These are phyloP conservation scores for Tyto alba DNA, from an alignment of 2,113 vertebrate genomes.

Conservation along the genomic window DNA sequence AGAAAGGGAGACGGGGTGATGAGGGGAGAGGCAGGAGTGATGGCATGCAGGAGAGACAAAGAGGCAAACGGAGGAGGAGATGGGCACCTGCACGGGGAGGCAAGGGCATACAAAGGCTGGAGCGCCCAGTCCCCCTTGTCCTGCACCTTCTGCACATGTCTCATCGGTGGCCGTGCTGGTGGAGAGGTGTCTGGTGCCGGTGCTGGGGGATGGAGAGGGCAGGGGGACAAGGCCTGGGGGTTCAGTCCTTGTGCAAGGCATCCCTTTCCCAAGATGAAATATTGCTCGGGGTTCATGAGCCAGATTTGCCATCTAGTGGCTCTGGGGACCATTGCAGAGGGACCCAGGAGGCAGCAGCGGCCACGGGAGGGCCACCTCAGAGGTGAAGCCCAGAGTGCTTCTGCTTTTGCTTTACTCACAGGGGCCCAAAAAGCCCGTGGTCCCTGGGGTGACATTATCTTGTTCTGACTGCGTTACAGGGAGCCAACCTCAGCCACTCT, in stretches of 20 bases:
- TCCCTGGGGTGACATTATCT: neutral
- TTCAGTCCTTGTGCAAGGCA: rapidly evolving
- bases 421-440: neutral
- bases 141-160: neutral
- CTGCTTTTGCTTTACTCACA: neutral
- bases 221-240: neutral
- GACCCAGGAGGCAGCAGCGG: neutral
- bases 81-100: neutral
- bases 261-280: neutral
- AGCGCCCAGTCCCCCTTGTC: neutral
- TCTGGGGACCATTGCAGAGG: conserved; percentile 26
- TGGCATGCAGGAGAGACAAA: neutral
- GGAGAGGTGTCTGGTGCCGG: rapidly evolving
- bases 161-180: rapidly evolving
- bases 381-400: neutral
- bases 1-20: neutral
- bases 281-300: neutral
- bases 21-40: neutral
- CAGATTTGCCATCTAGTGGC: conserved; percentile 62
- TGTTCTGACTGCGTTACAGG: neutral
- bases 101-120: neutral
- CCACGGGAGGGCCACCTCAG: neutral
- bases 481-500: neutral
- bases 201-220: neutral
- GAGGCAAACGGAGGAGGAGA: neutral